These are phyloP conservation scores for Scomber colias DNA, from an alignment of 2,113 vertebrate species.

Conservation along the genomic window DNA sequence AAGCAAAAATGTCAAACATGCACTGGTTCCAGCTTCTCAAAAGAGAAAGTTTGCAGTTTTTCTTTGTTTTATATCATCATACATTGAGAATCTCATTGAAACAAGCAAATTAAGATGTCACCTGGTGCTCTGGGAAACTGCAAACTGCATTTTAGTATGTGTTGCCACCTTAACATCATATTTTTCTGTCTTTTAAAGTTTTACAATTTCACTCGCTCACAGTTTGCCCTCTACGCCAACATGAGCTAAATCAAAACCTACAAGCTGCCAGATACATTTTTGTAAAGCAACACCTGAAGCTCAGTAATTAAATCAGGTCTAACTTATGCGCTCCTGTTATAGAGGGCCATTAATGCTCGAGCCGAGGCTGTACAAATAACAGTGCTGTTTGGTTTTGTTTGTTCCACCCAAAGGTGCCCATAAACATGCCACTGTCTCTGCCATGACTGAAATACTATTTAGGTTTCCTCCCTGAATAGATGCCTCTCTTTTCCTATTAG, in stretches of 20 bases:
- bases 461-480: slow-evolving; percentile 1
- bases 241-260: slow-evolving; percentile 18
- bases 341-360: slow-evolving; percentile 23
- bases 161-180: background rate
- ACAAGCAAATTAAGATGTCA: too few species aligned
- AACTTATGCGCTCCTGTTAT: slow-evolving; percentile 11
- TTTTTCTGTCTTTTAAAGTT: background rate
- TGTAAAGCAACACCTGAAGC: slow-evolving; percentile 8
- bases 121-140: too few species aligned
- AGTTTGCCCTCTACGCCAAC: background rate
- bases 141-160: background rate
- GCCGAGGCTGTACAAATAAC: slow-evolving; percentile 28
- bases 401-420: background rate
- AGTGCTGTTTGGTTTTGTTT: slow-evolving; percentile 13
- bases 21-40: too few species aligned
- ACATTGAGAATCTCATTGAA: too few species aligned
- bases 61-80: too few species aligned
- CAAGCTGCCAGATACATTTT: slow-evolving; percentile 18
- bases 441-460: slow-evolving; percentile 18
- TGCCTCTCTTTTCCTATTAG: slow-evolving; percentile 14
- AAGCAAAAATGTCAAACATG: too few species aligned
- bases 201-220: too few species aligned
- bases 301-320: slow-evolving; percentile 38
- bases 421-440: background rate
- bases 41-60: too few species aligned